Conservation (phyloP, 92 coral and sea anemone species). For the Actinostola sp. region DNA sequence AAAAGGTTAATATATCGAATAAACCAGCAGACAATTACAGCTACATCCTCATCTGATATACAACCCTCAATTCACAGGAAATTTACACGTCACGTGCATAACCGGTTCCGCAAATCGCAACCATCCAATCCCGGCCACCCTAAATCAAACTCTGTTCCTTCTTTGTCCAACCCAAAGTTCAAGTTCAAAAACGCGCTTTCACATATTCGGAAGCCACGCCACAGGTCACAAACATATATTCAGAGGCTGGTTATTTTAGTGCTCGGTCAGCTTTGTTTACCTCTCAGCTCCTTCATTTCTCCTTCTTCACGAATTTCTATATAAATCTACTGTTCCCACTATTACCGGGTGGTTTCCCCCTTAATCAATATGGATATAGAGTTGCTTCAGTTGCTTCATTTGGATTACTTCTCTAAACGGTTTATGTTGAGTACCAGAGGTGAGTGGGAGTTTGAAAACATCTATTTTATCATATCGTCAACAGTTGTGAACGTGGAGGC, state of each 20-base stretch:
- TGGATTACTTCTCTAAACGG: background rate
- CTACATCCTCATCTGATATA: too few relatives aligned
- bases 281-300: background rate
- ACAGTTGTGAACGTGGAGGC: too few relatives aligned
- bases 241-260: background rate
- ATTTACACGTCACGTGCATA: too few relatives aligned
- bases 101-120: background rate
- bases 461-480: background rate
- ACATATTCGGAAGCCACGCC: background rate
- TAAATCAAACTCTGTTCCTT: too few relatives aligned
- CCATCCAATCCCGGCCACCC: background rate
- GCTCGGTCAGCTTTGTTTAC: background rate
- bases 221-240: background rate
- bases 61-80: too few relatives aligned
- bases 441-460: background rate
- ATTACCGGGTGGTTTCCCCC: background rate
- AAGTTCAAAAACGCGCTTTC: slow-evolving; percentile 6
- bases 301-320: background rate
- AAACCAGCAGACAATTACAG: too few relatives aligned
- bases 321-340: too few relatives aligned
- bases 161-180: too few relatives aligned
- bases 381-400: background rate
- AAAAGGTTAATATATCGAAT: too few relatives aligned
- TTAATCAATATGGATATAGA: background rate
- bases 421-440: background rate